Conservation (phyloP, 2,797 vertebrate species). For the Ceryle rudis region DNA sequence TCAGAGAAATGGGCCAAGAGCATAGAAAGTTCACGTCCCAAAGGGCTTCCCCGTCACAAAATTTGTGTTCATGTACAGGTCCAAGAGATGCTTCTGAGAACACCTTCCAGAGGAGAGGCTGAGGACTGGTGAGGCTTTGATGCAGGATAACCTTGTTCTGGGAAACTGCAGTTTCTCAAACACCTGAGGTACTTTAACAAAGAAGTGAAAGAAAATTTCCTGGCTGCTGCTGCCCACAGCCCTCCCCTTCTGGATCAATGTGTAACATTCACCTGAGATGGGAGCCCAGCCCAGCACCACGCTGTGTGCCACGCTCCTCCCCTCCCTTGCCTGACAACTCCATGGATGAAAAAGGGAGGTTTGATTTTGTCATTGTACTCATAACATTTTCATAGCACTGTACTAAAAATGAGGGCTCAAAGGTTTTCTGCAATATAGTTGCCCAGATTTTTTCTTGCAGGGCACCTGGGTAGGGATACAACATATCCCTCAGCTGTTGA, state of each 20-base stretch:
- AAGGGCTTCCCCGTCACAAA: neutral
- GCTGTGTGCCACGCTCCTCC: rapidly evolving
- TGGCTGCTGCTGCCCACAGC: neutral
- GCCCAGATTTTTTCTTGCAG: neutral
- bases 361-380: neutral
- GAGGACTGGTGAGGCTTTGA: neutral
- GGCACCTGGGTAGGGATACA: neutral
- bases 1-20: neutral
- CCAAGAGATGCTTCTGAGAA: neutral
- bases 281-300: neutral
- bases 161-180: neutral
- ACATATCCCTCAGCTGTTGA: too few relatives aligned
- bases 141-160: neutral
- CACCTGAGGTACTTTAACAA: neutral
- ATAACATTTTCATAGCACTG: neutral
- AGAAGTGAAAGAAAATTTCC: neutral
- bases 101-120: neutral
- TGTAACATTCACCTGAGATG: neutral
- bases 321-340: neutral
- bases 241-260: neutral
- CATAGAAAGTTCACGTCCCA: neutral
- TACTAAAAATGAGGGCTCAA: neutral
- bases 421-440: neutral
- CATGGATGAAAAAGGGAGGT: neutral
- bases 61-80: neutral